phyloP scores from a whole-genome alignment of 2,113 vertebrate species.

The Antigone vipio region DNA sequence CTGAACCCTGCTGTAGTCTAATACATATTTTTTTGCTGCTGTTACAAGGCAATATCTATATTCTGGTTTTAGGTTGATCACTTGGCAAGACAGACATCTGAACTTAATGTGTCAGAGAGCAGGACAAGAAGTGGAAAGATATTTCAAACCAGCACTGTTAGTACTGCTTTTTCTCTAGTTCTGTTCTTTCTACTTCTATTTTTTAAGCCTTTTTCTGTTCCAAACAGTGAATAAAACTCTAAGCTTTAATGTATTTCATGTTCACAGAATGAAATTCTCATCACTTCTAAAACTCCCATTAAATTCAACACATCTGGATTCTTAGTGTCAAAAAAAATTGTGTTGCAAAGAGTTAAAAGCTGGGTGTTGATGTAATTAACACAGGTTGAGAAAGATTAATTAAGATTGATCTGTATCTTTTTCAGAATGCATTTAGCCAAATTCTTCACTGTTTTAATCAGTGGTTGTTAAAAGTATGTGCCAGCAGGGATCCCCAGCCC shows the following conservation, averaged over 20 bases:
- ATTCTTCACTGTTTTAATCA: background rate
- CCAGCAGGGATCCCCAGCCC: background rate
- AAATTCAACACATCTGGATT: background rate
- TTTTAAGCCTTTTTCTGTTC: background rate
- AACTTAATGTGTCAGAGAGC: constrained; percentile 74
- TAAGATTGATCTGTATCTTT: background rate
- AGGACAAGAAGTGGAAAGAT: constrained; percentile 85
- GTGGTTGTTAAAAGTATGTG: background rate
- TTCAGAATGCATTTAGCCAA: background rate
- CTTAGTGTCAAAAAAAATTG: background rate
- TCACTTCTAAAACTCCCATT: background rate
- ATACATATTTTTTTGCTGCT: background rate
- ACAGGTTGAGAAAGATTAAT: background rate
- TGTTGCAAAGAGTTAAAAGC: background rate
- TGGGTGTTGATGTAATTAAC: background rate
- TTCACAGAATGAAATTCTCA: background rate
- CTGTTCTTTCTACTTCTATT: background rate
- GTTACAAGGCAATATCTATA: background rate
- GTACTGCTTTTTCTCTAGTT: background rate
- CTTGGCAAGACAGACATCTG: constrained; percentile 74
- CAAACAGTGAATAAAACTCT: background rate
- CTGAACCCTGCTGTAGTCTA: background rate
- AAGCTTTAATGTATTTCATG: background rate
- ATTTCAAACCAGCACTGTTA: constrained; percentile 71
- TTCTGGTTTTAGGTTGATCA: constrained; percentile 70